Conservation (phyloP, 2,888 invertebrate genomes). For the Pheosia gnoma region DNA sequence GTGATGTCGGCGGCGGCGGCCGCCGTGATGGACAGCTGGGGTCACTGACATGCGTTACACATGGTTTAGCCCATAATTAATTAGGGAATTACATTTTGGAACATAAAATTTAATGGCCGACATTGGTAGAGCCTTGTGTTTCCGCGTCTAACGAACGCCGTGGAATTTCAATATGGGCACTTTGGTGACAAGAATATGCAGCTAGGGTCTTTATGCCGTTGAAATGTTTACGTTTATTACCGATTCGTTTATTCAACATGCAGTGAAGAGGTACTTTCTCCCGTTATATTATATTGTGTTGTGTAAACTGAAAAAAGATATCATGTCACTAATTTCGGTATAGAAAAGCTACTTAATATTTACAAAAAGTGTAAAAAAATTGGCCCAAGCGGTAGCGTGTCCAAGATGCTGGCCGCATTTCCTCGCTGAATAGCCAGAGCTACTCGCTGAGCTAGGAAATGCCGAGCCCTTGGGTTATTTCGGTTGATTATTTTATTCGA, state of each 20-base stretch:
- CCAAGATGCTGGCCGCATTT: no score
- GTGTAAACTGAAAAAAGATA: not conserved
- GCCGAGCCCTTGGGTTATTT: not conserved
- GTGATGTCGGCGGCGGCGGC: slow-evolving; percentile 51
- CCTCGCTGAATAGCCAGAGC: no score
- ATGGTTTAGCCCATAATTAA: slow-evolving; percentile 24
- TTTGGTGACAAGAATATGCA: not conserved
- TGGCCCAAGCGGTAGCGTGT: no score
- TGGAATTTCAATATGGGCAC: slow-evolving; percentile 3
- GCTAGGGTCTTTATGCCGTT: not conserved
- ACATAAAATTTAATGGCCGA: slow-evolving; percentile 18
- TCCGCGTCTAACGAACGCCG: slow-evolving; percentile 9
- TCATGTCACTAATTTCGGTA: not conserved
- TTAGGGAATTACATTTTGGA: slow-evolving; percentile 20
- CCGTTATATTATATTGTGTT: not conserved
- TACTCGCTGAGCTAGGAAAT: no score
- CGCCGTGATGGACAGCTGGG: slow-evolving; percentile 31
- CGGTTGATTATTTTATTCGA: not conserved
- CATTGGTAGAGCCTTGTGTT: slow-evolving; percentile 11
- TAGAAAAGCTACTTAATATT: no score
- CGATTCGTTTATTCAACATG: not conserved
- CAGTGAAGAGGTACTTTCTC: not conserved
- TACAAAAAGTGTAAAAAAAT: no score
- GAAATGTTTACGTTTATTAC: slow-evolving; percentile 3
- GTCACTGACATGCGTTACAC: slow-evolving; percentile 40